A percentile compares a stretch with the other conserved stretches of the same genome.
phyloP scores from a whole-genome alignment of 1,140 invertebrate species.

The Leptonema lineaticorne region DNA sequence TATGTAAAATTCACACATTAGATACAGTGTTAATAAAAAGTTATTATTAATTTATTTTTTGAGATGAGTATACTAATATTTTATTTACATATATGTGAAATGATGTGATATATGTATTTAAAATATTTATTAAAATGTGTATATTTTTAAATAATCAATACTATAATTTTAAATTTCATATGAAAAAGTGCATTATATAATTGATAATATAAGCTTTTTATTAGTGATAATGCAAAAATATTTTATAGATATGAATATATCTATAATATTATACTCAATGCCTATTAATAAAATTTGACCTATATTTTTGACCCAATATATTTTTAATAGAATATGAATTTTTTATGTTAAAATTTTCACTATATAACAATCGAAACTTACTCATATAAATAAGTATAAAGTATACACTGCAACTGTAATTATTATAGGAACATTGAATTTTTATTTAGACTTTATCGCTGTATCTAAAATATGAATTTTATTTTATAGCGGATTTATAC shows the following conservation, averaged over 20 bases:
- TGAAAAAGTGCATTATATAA: no score
- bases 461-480: conserved; percentile 9
- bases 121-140: background rate
- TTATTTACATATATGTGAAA: background rate
- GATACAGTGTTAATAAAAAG: background rate
- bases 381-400: conserved; percentile 8
- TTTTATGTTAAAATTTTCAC: background rate
- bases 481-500: background rate
- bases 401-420: conserved; percentile 4
- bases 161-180: no score
- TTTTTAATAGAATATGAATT: conserved; percentile 4
- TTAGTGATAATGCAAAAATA: no score
- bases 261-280: background rate
- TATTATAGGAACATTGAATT: conserved; percentile 11
- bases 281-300: conserved; percentile 15
- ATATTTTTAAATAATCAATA: background rate
- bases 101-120: background rate
- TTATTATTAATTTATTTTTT: no score
- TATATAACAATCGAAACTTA: background rate
- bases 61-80: background rate
- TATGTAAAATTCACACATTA: background rate
- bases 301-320: conserved; percentile 7
- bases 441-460: background rate
- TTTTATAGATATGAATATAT: no score
- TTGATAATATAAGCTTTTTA: no score